Evolutionary conservation across 2,888 invertebrate genomes (phyloP).

Genomic region (Plagodis pulveraria): DNA sequence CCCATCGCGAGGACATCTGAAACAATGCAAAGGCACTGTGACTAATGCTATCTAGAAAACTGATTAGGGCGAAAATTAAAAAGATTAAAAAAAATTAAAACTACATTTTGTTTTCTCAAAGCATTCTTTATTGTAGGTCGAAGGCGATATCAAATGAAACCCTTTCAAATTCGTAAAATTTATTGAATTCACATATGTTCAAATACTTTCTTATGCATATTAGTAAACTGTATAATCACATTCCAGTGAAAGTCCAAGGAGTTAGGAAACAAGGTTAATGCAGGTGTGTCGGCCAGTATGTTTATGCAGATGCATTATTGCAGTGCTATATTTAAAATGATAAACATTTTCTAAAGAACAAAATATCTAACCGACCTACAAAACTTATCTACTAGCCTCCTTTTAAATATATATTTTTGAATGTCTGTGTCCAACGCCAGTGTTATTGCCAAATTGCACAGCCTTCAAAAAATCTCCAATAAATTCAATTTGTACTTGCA

Average conservation of each 20-base stretch:
- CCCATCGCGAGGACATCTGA: constrained; percentile 72
- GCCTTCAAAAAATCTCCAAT: no score
- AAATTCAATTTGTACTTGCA: no score
- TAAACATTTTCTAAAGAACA: no score
- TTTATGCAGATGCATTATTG: no score
- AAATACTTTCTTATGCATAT: constrained; percentile 40
- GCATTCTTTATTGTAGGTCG: constrained; percentile 76
- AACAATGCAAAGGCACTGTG: constrained; percentile 69
- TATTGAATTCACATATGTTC: constrained; percentile 63
- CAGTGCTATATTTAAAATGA: no score
- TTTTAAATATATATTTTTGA: no score
- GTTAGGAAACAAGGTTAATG: constrained; percentile 43
- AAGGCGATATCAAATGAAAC: constrained; percentile 80
- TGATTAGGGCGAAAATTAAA: constrained; percentile 44
- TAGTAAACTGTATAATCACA: constrained; percentile 32
- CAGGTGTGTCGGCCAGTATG: constrained; percentile 38
- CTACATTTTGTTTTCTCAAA: constrained; percentile 74
- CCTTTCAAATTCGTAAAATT: constrained; percentile 71
- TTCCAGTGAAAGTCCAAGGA: constrained; percentile 48
- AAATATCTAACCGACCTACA: no score
- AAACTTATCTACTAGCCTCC: no score
- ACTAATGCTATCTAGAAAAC: constrained; percentile 44
- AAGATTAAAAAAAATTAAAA: constrained; percentile 69
- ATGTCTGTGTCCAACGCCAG: no score
- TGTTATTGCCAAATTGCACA: no score